Conservation (phyloP, 2,797 vertebrate species). For the Hippoglossus hippoglossus region DNA sequence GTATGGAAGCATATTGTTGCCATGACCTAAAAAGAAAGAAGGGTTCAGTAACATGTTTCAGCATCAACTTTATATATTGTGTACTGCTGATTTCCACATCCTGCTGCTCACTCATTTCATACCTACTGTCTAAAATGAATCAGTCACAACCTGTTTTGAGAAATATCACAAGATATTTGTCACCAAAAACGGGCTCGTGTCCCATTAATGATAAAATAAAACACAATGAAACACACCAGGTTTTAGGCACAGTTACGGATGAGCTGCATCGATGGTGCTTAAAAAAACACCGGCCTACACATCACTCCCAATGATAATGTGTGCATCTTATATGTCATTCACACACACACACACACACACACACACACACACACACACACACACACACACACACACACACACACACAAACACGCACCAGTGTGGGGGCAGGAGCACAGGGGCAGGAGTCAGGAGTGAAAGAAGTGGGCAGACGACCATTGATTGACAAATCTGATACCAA, state of each 20-base stretch:
- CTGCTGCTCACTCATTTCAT: neutral
- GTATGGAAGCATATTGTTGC: too few species aligned
- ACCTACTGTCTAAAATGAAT: neutral
- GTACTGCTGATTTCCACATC: neutral
- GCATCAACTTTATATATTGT: too few species aligned
- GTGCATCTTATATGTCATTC: constrained; percentile 40
- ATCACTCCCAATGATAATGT: constrained; percentile 52
- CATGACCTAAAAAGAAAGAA: too few species aligned
- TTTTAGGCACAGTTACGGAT: constrained; percentile 61
- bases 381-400: constrained; percentile 31
- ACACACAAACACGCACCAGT: constrained; percentile 40
- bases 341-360: constrained; percentile 35
- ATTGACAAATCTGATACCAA: constrained; percentile 40
- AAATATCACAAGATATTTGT: constrained; percentile 31
- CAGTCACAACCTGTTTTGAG: constrained; percentile 5
- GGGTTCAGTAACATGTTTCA: too few species aligned
- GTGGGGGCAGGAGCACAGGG: constrained; percentile 64
- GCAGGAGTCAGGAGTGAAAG: constrained; percentile 59
- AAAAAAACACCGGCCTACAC: constrained; percentile 66
- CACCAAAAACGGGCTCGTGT: neutral
- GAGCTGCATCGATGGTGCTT: constrained; percentile 58
- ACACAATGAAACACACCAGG: constrained; percentile 44
- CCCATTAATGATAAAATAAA: constrained; percentile 43
- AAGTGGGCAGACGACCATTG: constrained; percentile 53
- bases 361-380: constrained; percentile 32